Evolutionary conservation across 2,113 vertebrate genomes (phyloP), one percentile per base, ranked within the genome.

Genomic region (Pelusios castaneus): DNA sequence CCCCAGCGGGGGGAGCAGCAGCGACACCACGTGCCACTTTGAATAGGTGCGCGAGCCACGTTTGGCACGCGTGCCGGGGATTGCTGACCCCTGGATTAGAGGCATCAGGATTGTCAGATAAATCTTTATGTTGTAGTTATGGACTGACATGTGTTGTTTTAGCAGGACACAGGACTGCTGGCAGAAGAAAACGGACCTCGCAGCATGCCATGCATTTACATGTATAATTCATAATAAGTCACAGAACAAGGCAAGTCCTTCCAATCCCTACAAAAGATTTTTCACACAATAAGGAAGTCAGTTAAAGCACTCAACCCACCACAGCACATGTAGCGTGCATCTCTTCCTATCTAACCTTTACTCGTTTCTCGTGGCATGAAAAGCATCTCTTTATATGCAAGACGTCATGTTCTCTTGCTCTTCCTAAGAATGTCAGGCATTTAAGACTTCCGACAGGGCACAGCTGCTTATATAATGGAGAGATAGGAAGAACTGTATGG

Each of bases 111-210:
- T 60, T 22, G 13, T 22, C n/a, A 84, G 54, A 34, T 1, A 58
- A 8, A 25, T 5, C 12, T 85, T 3, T 16, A 19, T 0, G 0
- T 27, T 89, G 11, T 25, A 54, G 81, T 10, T 82, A 38, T 80
- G 80, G 11, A 63, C 10, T 47, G 17, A 6, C 22, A 90, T 43
- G 0, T 9, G 41, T 11, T 2, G 2, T 83, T 89, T 83, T 75
- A 21, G 3, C 75, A 83, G 55, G 89, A n/a, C 10, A 0, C 0
- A 75, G 47, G 51, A 49, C 3, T 29, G 19, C 5, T 2, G 1
- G 24, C 31, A 67, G 51, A 85, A 2, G 21, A 75, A 87, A 52
- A 8, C 10, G 29, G 43, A 6, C 4, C 6, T 43, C 0, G 1
- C 45, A 49, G 38, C 31, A 43, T 25, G 25, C 47, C 73, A 63